A percentile compares a stretch with the other conserved stretches of the same genome.
phyloP scores from a whole-genome alignment of 2,888 invertebrate genomes.

The Unio delphinus region DNA sequence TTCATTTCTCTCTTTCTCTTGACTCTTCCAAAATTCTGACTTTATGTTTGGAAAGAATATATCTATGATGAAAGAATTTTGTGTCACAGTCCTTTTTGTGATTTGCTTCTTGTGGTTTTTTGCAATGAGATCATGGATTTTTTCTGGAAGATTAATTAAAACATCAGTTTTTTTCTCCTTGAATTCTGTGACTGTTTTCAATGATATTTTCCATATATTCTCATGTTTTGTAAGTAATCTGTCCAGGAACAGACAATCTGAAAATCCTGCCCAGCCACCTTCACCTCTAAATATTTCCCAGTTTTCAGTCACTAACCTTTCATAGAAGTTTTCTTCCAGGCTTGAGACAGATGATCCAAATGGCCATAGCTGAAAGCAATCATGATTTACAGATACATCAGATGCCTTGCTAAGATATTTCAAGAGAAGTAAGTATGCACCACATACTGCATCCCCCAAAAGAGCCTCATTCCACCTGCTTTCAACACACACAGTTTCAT shows the following conservation, averaged over 20 bases:
- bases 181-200: conserved; percentile 3
- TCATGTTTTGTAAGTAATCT: conserved; percentile 2
- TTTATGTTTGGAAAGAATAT: conserved; percentile 16
- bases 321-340: conserved; percentile 8
- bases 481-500: conserved; percentile 43
- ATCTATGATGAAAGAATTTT: conserved; percentile 10
- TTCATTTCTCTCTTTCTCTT: conserved; percentile 16
- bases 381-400: conserved; percentile 1
- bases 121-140: not conserved
- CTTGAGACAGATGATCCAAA: not conserved
- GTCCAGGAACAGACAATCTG: conserved; percentile 9
- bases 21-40: conserved; percentile 3
- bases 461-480: conserved; percentile 18
- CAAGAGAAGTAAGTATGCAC: conserved; percentile 17
- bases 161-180: not conserved
- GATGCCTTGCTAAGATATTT: conserved; percentile 1
- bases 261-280: conserved; percentile 1
- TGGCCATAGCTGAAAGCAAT: conserved; percentile 14
- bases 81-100: conserved; percentile 7
- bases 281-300: conserved; percentile 10
- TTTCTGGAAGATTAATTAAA: not conserved
- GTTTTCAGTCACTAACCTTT: not conserved
- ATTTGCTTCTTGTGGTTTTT: not conserved
- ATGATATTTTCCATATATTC: not conserved
- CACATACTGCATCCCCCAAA: conserved; percentile 14